Evolutionary conservation across 2,113 vertebrate species (phyloP).

Genomic region (Aplodontia rufa): DNA sequence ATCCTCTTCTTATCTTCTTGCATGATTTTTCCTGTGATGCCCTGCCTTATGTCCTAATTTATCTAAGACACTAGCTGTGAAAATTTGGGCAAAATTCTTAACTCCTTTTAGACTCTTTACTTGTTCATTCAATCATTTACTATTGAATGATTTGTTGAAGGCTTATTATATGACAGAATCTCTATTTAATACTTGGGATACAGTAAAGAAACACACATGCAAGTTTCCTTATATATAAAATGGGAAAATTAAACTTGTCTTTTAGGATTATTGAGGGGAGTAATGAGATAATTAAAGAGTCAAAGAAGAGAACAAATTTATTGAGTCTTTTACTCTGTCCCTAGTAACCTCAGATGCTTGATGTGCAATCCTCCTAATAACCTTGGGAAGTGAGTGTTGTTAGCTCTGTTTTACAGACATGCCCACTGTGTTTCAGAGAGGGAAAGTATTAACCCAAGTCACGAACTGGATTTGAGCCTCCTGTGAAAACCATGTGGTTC

Average conservation of each 20-base stretch:
- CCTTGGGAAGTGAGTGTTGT: not conserved
- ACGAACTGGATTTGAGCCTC: not conserved
- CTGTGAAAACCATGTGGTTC: not conserved
- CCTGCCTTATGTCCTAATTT: slow-evolving; percentile 58
- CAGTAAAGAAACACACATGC: not conserved
- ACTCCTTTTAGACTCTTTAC: not conserved
- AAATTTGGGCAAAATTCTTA: slow-evolving; percentile 43
- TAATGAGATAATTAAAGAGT: not conserved
- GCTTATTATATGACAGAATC: not conserved
- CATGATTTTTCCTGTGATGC: slow-evolving; percentile 56
- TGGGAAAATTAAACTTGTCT: not conserved
- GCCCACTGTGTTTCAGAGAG: not conserved
- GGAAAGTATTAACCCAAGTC: not conserved
- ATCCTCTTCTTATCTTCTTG: slow-evolving; percentile 65
- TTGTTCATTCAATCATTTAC: not conserved
- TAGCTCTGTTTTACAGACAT: not conserved
- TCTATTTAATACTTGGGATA: slow-evolving; percentile 4
- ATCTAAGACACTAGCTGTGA: slow-evolving; percentile 43
- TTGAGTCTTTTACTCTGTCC: not conserved
- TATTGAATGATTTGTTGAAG: slow-evolving; percentile 14
- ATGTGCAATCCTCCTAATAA: not conserved
- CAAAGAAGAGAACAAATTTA: not conserved
- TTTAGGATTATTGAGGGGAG: not conserved
- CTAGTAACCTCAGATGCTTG: not conserved
- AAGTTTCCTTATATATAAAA: slow-evolving; percentile 32